Evolutionary conservation across 92 coral and sea anemone genomes (phyloP), one percentile per base, ranked within the genome.

Genomic region (Phenganax marumi): DNA sequence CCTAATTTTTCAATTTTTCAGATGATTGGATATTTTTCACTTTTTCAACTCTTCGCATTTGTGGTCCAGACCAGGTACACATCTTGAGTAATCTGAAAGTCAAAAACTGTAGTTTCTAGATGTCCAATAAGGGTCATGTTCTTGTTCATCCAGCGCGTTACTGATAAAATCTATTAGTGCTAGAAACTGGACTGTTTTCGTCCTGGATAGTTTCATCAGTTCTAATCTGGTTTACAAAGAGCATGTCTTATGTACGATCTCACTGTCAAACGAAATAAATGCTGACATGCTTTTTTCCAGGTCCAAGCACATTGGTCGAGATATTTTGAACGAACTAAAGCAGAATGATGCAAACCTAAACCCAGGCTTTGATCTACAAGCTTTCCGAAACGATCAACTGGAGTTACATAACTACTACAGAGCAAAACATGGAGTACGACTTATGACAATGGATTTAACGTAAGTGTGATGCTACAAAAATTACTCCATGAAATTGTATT

Each of bases 381-480:
- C 52, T 3, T 77, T 22, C 18, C 81, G 81, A 8, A 19, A 52
- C 14, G 70, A 77, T 0, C 81, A 77, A 60, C 55, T 77, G 24
- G 43, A 39, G 10, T 39, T 77, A 33, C 81, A 77, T 33, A 77
- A 77, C 54, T 77, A 77, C 18, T 77, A 77, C 70, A 68, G 81
- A 51, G 62, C 52, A 2, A 22, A 22, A 57, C 81, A 77, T 60
- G 81, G 81, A 12, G 81, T 56, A 8, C 81, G 70, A 26, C n/a
- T 33, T 8, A 77, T 77, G 81, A 77, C 70, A 3, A 13, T 49
- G 18, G 50, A 56, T 33, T 68, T 21, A 18, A 39, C 51, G 81
- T 77, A 57, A 77, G 81, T 49, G 0, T n/a, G 17, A 56, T 21
- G 7, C 22, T 8, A 56, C 43, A 33, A 33, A 33, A 33, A 1